Conservation (phyloP, 1,140 invertebrate species). For the Tetranychus urticae region DNA sequence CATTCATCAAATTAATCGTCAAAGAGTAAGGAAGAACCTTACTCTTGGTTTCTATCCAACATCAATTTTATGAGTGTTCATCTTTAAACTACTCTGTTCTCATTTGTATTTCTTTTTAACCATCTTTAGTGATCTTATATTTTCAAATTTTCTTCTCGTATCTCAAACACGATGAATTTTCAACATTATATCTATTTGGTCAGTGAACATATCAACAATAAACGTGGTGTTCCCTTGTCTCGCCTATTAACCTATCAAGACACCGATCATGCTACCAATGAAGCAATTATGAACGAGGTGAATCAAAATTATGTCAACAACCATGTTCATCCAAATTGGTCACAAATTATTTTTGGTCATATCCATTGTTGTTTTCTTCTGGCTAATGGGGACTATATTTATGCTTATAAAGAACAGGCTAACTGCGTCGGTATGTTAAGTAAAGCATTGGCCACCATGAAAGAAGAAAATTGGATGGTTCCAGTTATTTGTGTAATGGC, state of each 20-base stretch:
- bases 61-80: too few species aligned
- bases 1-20: too few species aligned
- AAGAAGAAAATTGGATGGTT: slow-evolving; percentile 87
- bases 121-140: too few species aligned
- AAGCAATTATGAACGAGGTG: background rate
- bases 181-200: background rate
- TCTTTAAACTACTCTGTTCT: too few species aligned
- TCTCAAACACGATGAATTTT: background rate
- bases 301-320: background rate
- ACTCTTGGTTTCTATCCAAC: too few species aligned
- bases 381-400: slow-evolving; percentile 33
- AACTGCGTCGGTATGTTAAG: slow-evolving; percentile 48
- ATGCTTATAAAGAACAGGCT: slow-evolving; percentile 54
- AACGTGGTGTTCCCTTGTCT: background rate
- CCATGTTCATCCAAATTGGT: slow-evolving; percentile 30
- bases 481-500: slow-evolving; percentile 70
- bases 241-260: background rate
- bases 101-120: too few species aligned
- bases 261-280: background rate
- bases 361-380: slow-evolving; percentile 30
- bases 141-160: too few species aligned
- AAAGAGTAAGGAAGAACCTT: too few species aligned
- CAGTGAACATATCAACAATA: background rate
- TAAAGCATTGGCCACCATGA: slow-evolving; percentile 58
- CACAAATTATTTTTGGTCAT: slow-evolving; percentile 53